Evolutionary conservation across 2,888 invertebrate species (phyloP).

Genomic region (Amphipyra tragopoginis): DNA sequence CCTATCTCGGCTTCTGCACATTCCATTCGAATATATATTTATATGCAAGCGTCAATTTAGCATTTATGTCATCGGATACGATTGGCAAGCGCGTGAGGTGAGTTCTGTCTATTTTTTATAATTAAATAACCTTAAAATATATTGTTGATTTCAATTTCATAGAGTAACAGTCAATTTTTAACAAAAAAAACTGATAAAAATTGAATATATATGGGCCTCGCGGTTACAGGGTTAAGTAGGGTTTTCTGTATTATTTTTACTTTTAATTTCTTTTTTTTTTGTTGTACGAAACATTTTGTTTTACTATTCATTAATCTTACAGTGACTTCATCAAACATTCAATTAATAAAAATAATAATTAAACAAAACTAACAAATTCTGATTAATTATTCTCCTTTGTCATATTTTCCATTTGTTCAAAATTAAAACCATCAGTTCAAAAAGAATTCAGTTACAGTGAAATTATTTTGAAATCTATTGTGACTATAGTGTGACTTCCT

Average conservation of each 20-base stretch:
- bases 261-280: constrained; percentile 1
- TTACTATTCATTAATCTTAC: not conserved
- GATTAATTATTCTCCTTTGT: too few relatives aligned
- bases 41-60: constrained; percentile 88
- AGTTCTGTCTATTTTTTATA: constrained; percentile 30
- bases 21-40: constrained; percentile 86
- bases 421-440: too few relatives aligned
- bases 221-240: constrained; percentile 49
- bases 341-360: too few relatives aligned
- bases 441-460: too few relatives aligned
- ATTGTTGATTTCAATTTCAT: constrained; percentile 10
- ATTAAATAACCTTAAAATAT: constrained; percentile 4
- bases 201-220: constrained; percentile 15
- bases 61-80: constrained; percentile 65
- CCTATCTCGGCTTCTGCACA: constrained; percentile 87
- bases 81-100: constrained; percentile 75
- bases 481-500: too few relatives aligned
- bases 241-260: constrained; percentile 12
- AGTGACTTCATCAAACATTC: too few relatives aligned
- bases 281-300: not conserved
- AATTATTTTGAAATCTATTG: too few relatives aligned
- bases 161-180: constrained; percentile 3
- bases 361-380: too few relatives aligned
- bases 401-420: too few relatives aligned
- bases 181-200: constrained; percentile 1